These are phyloP conservation scores for Ichneumon xanthorius DNA, from an alignment of 2,888 invertebrate species.

Conservation along the genomic window DNA sequence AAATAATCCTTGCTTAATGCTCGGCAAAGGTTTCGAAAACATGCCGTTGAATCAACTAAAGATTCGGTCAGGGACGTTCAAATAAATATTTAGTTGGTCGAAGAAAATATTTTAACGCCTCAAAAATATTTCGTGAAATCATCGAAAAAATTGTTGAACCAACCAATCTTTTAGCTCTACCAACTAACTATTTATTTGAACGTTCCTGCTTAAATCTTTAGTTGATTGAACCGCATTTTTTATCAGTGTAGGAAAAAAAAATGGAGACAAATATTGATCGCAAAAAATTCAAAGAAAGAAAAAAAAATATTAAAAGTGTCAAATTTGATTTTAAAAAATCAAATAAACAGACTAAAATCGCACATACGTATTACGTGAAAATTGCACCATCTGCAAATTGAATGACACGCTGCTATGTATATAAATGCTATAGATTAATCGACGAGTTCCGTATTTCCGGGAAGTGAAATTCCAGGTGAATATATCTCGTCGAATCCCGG, in stretches of 20 bases:
- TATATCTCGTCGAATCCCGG: constrained; percentile 1
- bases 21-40: neutral
- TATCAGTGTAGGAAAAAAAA: neutral
- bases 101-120: no score
- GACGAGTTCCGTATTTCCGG: neutral
- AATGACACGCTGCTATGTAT: neutral
- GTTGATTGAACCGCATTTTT: no score
- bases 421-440: neutral
- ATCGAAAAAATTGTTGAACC: no score
- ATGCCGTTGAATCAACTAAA: no score
- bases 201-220: no score
- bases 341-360: no score
- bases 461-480: neutral
- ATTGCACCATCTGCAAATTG: neutral
- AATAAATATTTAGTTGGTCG: no score
- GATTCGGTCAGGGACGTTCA: no score
- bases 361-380: no score
- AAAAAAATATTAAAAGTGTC: neutral
- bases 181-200: no score
- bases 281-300: neutral
- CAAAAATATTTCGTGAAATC: neutral
- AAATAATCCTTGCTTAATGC: neutral
- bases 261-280: neutral
- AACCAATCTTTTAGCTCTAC: neutral
- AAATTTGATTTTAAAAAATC: neutral